Conservation (phyloP, 2,113 vertebrate genomes). For the Phylloscopus whistleri region DNA sequence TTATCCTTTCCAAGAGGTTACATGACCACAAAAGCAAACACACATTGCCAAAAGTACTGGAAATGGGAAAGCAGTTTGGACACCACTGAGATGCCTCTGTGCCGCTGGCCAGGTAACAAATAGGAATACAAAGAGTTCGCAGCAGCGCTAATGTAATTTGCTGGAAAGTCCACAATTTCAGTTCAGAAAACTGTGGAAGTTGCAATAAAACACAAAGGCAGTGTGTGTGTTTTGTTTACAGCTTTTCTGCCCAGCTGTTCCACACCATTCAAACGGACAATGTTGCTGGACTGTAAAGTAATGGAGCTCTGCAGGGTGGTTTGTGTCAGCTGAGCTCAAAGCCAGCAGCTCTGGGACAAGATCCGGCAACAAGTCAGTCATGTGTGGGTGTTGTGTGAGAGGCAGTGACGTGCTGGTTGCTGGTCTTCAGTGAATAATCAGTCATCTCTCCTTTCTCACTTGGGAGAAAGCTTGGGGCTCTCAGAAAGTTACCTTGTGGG, state of each 20-base stretch:
- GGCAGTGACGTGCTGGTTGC: fast-evolving
- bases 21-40: not conserved
- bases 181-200: not conserved
- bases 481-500: not conserved
- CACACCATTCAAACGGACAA: not conserved
- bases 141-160: not conserved
- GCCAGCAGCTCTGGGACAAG: not conserved
- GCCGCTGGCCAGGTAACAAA: not conserved
- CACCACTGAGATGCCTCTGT: not conserved
- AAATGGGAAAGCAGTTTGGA: not conserved
- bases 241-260: not conserved
- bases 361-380: not conserved
- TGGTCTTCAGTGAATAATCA: not conserved
- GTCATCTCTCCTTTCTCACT: not conserved
- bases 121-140: not conserved
- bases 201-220: not conserved
- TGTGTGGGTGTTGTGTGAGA: not conserved
- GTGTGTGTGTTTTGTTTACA: not conserved
- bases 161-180: not conserved
- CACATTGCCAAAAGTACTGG: not conserved
- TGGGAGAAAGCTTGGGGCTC: not conserved
- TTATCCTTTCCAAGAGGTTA: not conserved
- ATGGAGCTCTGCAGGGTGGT: not conserved
- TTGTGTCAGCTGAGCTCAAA: not conserved
- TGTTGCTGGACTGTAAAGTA: not conserved